A percentile compares a stretch with the other conserved stretches of the same genome.
Evolutionary conservation across 2,888 invertebrate species (phyloP).

Genomic region (Hyposoter didymator): DNA sequence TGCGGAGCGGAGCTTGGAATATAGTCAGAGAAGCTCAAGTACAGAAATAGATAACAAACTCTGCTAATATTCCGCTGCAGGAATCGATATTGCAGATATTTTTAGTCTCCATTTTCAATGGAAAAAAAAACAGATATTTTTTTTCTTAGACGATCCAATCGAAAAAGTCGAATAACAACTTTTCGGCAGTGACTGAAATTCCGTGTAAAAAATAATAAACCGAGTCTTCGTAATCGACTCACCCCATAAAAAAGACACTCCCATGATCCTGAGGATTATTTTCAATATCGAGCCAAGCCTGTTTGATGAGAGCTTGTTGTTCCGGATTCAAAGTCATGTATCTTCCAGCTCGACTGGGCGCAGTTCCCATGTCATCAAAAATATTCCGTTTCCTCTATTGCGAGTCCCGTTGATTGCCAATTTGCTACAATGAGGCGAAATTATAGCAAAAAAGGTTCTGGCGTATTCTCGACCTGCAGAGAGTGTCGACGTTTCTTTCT

Average conservation of each 20-base stretch:
- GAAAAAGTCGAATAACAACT: background rate
- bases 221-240: background rate
- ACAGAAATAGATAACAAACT: slow-evolving; percentile 12
- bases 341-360: slow-evolving; percentile 32
- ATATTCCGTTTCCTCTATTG: background rate
- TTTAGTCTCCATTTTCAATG: background rate
- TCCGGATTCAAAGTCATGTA: slow-evolving; percentile 67
- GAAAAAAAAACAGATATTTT: background rate
- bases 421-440: background rate
- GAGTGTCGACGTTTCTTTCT: background rate
- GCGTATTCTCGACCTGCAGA: background rate
- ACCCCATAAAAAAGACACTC: slow-evolving; percentile 74
- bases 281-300: slow-evolving; percentile 73
- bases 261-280: slow-evolving; percentile 75
- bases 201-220: background rate
- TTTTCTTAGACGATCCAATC: background rate
- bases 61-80: background rate
- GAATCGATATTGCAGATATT: background rate
- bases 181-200: background rate
- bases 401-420: slow-evolving; percentile 20
- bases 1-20: slow-evolving; percentile 16
- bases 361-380: slow-evolving; percentile 57
- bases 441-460: background rate
- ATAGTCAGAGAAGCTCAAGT: slow-evolving; percentile 8
- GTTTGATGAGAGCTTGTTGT: slow-evolving; percentile 71